These are phyloP conservation scores for Phaethon lepturus DNA, from an alignment of 2,113 vertebrate species.

Conservation along the genomic window DNA sequence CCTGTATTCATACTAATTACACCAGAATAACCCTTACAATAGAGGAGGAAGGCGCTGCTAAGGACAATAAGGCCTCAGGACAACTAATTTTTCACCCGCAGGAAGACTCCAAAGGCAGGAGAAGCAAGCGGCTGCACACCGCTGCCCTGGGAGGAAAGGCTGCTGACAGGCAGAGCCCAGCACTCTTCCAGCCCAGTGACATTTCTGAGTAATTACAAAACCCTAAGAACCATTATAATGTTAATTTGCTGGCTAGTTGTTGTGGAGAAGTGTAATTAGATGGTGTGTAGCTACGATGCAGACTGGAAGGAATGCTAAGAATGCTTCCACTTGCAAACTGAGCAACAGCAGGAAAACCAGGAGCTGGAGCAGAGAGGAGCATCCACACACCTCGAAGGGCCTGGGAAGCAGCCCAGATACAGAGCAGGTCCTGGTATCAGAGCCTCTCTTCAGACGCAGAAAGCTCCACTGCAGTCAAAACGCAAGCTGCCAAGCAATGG, in stretches of 20 bases:
- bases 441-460: neutral
- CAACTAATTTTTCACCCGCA: neutral
- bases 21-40: neutral
- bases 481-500: neutral
- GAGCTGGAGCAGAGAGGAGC: constrained; percentile 66
- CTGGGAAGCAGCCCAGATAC: neutral
- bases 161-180: neutral
- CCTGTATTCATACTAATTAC: neutral
- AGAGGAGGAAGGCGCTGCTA: neutral
- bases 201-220: constrained; percentile 52
- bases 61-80: neutral
- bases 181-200: neutral
- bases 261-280: constrained; percentile 85
- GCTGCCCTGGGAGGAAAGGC: neutral
- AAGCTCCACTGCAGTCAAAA: neutral
- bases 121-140: neutral
- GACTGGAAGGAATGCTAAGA: constrained; percentile 86
- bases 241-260: constrained; percentile 84
- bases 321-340: constrained; percentile 62
- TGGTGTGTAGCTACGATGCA: constrained; percentile 72
- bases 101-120: neutral
- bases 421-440: neutral
- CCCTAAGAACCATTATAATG: constrained; percentile 80
- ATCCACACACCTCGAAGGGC: neutral
- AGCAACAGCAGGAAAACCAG: constrained; percentile 65